A percentile compares a stretch with the other conserved stretches of the same genome.
Evolutionary conservation across 37 sponge, comb jelly and placozoan species (phyloP).

Genomic region (Ephydatia muelleri): DNA sequence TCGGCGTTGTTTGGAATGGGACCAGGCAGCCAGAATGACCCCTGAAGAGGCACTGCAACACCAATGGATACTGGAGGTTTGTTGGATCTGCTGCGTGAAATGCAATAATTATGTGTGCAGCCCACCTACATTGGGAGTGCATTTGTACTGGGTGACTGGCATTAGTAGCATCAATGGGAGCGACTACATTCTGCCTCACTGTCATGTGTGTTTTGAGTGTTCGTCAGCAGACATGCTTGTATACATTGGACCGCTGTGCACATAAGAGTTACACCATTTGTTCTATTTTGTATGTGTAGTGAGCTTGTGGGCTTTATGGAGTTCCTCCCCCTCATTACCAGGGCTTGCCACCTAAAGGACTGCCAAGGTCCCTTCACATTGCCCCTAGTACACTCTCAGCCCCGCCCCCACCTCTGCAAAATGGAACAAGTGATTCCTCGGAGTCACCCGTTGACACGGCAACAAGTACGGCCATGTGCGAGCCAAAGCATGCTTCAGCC

Average conservation of each 20-base stretch:
- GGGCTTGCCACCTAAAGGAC: background rate
- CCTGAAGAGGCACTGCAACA: slow-evolving; percentile 86
- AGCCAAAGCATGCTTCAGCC: background rate
- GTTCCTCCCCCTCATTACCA: background rate
- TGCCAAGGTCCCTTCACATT: background rate
- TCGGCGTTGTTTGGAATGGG: slow-evolving; percentile 80
- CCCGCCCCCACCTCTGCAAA: background rate
- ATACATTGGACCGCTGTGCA: too few relatives aligned
- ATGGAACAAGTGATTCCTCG: background rate
- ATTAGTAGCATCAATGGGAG: too few relatives aligned
- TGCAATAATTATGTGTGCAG: background rate
- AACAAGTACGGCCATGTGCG: background rate
- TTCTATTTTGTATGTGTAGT: background rate
- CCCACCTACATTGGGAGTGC: too few relatives aligned
- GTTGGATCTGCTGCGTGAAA: background rate
- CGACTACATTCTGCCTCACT: too few relatives aligned
- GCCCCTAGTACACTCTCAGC: background rate
- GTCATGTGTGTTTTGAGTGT: too few relatives aligned
- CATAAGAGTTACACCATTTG: too few relatives aligned
- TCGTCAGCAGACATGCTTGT: too few relatives aligned
- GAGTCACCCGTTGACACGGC: background rate
- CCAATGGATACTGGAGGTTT: slow-evolving; percentile 82
- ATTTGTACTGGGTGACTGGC: too few relatives aligned
- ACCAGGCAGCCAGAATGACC: slow-evolving; percentile 61
- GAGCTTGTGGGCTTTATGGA: background rate